Evolutionary conservation across 2,113 vertebrate genomes (phyloP).

Genomic region (Halichoeres trimaculatus): DNA sequence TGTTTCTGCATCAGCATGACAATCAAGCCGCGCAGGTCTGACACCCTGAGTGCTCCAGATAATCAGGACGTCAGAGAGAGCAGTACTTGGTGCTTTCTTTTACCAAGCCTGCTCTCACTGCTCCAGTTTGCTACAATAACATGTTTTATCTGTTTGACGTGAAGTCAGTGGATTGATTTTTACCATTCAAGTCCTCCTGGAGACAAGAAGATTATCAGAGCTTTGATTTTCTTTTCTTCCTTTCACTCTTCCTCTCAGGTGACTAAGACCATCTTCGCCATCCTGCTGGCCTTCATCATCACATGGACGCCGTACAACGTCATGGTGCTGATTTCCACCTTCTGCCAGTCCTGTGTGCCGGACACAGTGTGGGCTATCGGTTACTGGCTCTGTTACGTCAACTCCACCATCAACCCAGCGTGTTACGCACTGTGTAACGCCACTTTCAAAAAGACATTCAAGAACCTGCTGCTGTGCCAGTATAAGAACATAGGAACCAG

Average conservation of each 20-base stretch:
- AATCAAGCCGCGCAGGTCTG: not conserved
- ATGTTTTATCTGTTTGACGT: not conserved
- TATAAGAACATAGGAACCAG: slow-evolving; percentile 97
- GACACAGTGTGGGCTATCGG: slow-evolving; percentile 96
- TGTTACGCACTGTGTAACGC: slow-evolving; percentile 98
- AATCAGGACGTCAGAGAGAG: not conserved
- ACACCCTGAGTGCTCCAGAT: not conserved
- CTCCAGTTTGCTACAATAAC: not conserved
- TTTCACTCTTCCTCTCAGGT: slow-evolving; percentile 73
- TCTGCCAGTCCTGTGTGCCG: slow-evolving; percentile 93
- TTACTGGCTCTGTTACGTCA: slow-evolving; percentile 99
- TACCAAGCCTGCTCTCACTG: too few species aligned
- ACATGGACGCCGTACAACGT: slow-evolving; percentile 99
- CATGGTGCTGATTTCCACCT: slow-evolving; percentile 98
- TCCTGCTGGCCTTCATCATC: slow-evolving; percentile 96
- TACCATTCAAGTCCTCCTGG: not conserved
- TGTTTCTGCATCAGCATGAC: too few species aligned
- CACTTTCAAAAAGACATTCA: slow-evolving; percentile 99
- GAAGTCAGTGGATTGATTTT: slow-evolving; percentile 5
- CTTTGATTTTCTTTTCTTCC: not conserved
- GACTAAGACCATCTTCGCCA: slow-evolving; percentile 98
- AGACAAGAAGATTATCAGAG: not conserved
- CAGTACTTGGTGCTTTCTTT: not conserved
- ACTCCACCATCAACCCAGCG: slow-evolving; percentile 98
- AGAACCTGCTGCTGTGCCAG: slow-evolving; percentile 96